phyloP scores from a whole-genome alignment of 2,113 vertebrate genomes.

The Dinomys branickii region DNA sequence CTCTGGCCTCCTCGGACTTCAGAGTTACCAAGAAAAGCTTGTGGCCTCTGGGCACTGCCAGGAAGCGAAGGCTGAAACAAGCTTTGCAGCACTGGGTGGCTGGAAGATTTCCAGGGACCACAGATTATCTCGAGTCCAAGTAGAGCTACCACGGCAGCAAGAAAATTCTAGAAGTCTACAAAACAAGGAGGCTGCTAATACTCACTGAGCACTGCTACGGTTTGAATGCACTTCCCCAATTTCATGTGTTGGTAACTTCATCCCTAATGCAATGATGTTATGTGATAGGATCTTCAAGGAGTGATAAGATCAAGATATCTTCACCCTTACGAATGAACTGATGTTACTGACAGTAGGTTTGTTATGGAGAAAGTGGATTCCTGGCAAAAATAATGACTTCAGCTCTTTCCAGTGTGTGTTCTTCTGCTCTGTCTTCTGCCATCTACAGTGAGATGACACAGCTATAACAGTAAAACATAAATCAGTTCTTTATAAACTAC shows the following conservation, averaged over 20 bases:
- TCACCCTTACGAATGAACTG: neutral
- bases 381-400: neutral
- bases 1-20: neutral
- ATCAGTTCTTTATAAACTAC: neutral
- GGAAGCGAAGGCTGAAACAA: neutral
- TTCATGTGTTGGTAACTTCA: neutral
- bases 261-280: neutral
- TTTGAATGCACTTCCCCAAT: neutral
- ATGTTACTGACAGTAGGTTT: neutral
- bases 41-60: fast-evolving
- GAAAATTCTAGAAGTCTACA: neutral
- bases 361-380: neutral
- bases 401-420: neutral
- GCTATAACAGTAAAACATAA: neutral
- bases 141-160: neutral
- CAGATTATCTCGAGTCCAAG: neutral
- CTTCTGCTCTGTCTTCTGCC: neutral
- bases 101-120: neutral
- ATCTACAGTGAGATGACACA: neutral
- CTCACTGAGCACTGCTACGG: neutral
- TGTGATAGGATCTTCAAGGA: too few species aligned
- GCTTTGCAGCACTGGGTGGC: neutral
- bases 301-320: neutral
- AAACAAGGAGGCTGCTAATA: neutral
- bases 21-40: neutral